Evolutionary conservation across 2,888 invertebrate genomes (phyloP), one percentile per base, ranked within the genome.

Genomic region (Malacosoma neustria): DNA sequence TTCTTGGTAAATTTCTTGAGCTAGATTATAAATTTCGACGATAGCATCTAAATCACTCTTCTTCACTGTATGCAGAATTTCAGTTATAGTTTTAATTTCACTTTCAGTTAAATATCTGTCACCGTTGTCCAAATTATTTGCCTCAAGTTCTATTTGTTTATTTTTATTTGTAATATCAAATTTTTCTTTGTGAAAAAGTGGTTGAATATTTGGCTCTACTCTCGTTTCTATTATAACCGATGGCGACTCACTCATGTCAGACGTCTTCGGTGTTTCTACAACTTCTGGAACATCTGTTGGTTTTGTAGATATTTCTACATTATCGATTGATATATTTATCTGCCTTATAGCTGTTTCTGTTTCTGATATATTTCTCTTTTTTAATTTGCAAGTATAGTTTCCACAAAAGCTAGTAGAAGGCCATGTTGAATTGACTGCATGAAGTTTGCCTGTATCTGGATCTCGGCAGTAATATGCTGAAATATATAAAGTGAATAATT

Each of bases 31-130:
- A 38, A 85, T 67, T 42, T 85, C 84, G 15, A 82, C 49, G 7
- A 85, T 66, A 4, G 82, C 72, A 54, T 84, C 75, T 35, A 85
- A 53, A 41, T 85, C 85, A 40, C 79, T 80, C 45, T 72, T 82
- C 36, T 74, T 85, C 0, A 82, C 62, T 1, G 63, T 63, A 4
- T 74, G 72, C 3, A 85, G 51, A 36, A 82, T 42, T 14, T 73
- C 59, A 13, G 75, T 54, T 40, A 85, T 69, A 1, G 61, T 49
- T 45, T 65, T 65, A 7, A 84, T 79, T 57, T 85, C 85, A 5
- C 51, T 43, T 12, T 72, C 68, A 30, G 75, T 73, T 40, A 85
- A 51, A 42, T 69, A 75, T 48, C 82, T 64, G 32, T 84, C 79
- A 1, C 39, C 41, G 22, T 53, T 47, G 0, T 43, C 36, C 12